These are phyloP conservation scores for Setophaga petechia DNA, from an alignment of 2,113 vertebrate genomes.

Conservation along the genomic window DNA sequence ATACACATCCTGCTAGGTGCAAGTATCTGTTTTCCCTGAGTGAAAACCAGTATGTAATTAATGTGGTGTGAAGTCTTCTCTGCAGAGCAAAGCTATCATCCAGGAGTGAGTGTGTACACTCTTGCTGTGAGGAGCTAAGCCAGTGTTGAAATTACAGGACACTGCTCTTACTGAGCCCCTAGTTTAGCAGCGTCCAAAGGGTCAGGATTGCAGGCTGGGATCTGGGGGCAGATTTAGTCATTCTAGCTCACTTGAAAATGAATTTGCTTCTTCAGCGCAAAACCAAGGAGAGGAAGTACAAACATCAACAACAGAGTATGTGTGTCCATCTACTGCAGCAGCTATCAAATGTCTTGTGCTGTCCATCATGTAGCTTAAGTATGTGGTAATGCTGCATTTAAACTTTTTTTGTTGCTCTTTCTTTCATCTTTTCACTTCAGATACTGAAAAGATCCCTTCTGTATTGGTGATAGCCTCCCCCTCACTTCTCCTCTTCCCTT, in stretches of 20 bases:
- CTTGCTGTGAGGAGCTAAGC: background rate
- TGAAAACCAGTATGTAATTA: background rate
- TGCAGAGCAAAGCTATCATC: background rate
- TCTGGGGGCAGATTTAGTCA: background rate
- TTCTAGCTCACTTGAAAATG: background rate
- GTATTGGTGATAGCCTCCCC: background rate
- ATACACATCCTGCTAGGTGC: background rate
- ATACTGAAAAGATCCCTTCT: conserved; percentile 10
- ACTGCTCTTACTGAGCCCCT: background rate
- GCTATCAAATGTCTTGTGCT: background rate
- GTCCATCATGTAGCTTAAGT: background rate
- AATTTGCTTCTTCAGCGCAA: background rate
- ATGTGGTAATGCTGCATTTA: background rate
- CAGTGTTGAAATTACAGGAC: background rate
- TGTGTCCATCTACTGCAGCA: background rate
- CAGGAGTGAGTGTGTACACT: accelerated
- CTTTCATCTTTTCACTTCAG: conserved; percentile 41
- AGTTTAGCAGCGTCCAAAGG: background rate
- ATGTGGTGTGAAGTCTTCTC: background rate
- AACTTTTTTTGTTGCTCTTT: background rate
- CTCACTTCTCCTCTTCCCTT: background rate
- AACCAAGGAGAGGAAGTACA: background rate
- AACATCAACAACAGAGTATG: background rate
- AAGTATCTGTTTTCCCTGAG: background rate
- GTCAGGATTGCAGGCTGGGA: background rate